phyloP scores from a whole-genome alignment of 2,797 vertebrate species.

The Crocidura indochinensis region DNA sequence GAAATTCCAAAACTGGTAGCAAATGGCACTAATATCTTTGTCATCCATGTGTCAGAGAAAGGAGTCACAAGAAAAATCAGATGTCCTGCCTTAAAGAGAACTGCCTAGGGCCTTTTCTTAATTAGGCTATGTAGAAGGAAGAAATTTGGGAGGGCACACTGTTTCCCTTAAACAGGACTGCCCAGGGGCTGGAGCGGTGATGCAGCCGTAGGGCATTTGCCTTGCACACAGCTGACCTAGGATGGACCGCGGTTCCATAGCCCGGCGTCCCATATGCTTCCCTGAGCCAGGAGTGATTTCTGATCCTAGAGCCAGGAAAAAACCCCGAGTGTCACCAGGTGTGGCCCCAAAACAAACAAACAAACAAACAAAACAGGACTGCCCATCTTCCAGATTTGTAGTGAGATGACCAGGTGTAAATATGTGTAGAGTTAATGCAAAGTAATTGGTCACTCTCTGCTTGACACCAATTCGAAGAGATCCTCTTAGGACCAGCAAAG shows the following conservation, averaged over 20 bases:
- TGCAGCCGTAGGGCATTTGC: too few relatives aligned
- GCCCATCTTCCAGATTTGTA: neutral
- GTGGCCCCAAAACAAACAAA: too few relatives aligned
- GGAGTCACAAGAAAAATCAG: neutral
- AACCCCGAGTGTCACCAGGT: too few relatives aligned
- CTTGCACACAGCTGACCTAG: too few relatives aligned
- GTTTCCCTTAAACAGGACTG: neutral
- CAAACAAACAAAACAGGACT: neutral
- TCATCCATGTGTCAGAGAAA: conserved; percentile 19
- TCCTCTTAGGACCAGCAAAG: neutral
- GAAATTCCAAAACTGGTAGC: conserved; percentile 41
- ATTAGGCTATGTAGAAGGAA: conserved; percentile 47
- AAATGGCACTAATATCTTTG: neutral
- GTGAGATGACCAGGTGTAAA: neutral
- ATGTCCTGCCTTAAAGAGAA: neutral
- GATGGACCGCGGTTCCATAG: too few relatives aligned
- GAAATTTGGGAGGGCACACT: neutral
- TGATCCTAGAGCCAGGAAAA: too few relatives aligned
- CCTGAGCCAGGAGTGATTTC: too few relatives aligned
- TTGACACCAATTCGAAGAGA: conserved; percentile 30
- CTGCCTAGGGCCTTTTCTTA: conserved; percentile 33
- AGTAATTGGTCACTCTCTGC: conserved; percentile 5
- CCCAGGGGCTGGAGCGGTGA: too few relatives aligned
- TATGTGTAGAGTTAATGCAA: neutral
- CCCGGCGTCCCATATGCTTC: too few relatives aligned